Base-by-base conservation (phyloP, 2,113 vertebrate species). In the Xenopus laevis region DNA sequence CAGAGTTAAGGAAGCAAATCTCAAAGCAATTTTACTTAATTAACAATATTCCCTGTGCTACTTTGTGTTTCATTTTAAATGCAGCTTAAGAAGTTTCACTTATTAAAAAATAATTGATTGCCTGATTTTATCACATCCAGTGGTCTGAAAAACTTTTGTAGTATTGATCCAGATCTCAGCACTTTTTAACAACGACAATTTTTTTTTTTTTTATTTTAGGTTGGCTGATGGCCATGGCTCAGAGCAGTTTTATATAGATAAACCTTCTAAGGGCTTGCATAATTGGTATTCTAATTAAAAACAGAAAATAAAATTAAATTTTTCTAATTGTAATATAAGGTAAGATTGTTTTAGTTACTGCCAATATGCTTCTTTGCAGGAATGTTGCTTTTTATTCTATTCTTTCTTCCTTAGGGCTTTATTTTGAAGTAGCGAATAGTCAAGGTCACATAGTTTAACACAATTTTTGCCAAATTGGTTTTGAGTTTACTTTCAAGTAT, bases 141-240 rank as follows among this genome's bases (percentile, higher is more conserved):
- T 23, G 12, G 59, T 27, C 20, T 27, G 21, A 27, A 27, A 61
- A 61, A 61, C 59, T 61, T 61, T 61, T 23, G 59, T 61, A 13
- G 23, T 61, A 61, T 23, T 61, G 59, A 61, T 61, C 59, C 17
- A 61, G 23, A 27, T 21, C 59, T 61, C 59, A 61, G 59, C 23
- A 61, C 17, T 27, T 61, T 13, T 61, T 11, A 20, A 27, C 59
- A 61, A 61, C 13, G 12, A 18, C 20, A 11, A 61, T 61, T 21
- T 18, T 12, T 61, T n/a, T 60, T 21, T 60, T 10, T 40, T 40
- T 40, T 40, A 40, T 3, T 30, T 61, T 27, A 6, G 47, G 13
- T 18, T 58, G 55, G 55, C 55, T 16, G 55, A 10, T 58, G 55
- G 55, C 59, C 59, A 61, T 5, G 21, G 12, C 23, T 13, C 59